Evolutionary conservation across 2,888 invertebrate genomes (phyloP).

Genomic region (Apodemia hepburni): DNA sequence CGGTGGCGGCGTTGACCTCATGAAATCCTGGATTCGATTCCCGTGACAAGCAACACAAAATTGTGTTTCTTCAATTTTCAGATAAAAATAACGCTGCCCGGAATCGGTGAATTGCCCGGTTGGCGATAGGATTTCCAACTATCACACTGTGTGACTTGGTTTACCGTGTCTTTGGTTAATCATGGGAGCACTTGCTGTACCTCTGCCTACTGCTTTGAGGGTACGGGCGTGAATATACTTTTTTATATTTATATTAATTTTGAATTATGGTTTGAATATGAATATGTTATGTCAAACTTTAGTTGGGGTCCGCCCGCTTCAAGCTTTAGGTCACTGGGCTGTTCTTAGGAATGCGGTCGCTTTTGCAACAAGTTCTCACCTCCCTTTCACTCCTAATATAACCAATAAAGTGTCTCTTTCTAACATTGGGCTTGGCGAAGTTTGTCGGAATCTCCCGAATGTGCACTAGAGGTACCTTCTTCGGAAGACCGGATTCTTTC

Average conservation of each 20-base stretch:
- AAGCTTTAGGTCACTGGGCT: slow-evolving; percentile 75
- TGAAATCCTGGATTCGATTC: too few species aligned
- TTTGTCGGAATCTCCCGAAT: slow-evolving; percentile 38
- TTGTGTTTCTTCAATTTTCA: too few species aligned
- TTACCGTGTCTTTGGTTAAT: too few species aligned
- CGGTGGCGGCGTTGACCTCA: too few species aligned
- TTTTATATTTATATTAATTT: background rate
- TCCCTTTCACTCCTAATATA: slow-evolving; percentile 44
- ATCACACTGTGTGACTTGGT: too few species aligned
- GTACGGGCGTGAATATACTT: too few species aligned
- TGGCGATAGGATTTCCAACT: too few species aligned
- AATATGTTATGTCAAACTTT: slow-evolving; percentile 28
- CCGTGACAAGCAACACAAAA: too few species aligned
- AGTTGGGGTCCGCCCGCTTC: slow-evolving; percentile 31
- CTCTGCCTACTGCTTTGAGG: too few species aligned
- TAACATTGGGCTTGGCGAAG: slow-evolving; percentile 29
- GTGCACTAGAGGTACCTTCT: slow-evolving; percentile 39
- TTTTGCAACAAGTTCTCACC: slow-evolving; percentile 71
- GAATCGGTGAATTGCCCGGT: too few species aligned
- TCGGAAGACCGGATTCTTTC: slow-evolving; percentile 48
- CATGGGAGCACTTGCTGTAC: too few species aligned
- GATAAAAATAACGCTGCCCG: too few species aligned
- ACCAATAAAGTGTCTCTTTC: slow-evolving; percentile 36
- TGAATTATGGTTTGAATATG: background rate
- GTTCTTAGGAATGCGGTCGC: slow-evolving; percentile 63